Base-by-base conservation (phyloP, 2,113 vertebrate genomes). In the Nannobrachium achirus region DNA sequence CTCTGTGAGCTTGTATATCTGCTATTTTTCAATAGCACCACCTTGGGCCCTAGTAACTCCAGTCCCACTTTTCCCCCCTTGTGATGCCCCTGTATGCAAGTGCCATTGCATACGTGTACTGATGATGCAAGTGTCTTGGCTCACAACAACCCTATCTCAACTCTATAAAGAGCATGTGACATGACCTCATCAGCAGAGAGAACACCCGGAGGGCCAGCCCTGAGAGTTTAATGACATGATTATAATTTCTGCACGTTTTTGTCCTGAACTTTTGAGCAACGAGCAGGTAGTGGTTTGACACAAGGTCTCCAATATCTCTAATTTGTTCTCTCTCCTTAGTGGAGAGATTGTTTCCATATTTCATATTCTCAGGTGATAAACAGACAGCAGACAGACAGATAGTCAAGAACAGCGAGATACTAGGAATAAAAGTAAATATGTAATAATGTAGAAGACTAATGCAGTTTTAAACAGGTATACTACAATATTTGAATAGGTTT, bases 181-280 rank as follows among this genome's bases (percentile, higher is more conserved):
- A 69, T 86, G 83, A 88, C 80, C 68, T 86, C 83, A 85, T 71
- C 56, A 63, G 76, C 63, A 64, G 38, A 71, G 63, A 71, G 70
- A 72, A 84, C 79, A 71, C 72, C 42, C 70, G 71, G 58, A 8
- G 25, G 73, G 58, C 66, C 65, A 7, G 40, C 69, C 52, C 13
- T 6, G 53, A 82, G 76, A 65, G 69, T 55, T 71, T 81, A 78
- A 86, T 75, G 75, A 73, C 68, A 73, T 25, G 19, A 44, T 64
- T 18, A 1, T 39, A 15, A 66, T 71, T 73, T 75, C 44, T 67
- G 39, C 50, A 59, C 63, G 46, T 64, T 39, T 55, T 10, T 51
- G 66, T 71, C 49, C 39, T 4, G 1, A 51, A 56, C 20, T n/a
- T n/a, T n/a, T n/a, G n/a, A n/a, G n/a, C n/a, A n/a, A 66, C 64